Evolutionary conservation across 2,113 vertebrate species (phyloP).

Genomic region (Odontesthes bonariensis): DNA sequence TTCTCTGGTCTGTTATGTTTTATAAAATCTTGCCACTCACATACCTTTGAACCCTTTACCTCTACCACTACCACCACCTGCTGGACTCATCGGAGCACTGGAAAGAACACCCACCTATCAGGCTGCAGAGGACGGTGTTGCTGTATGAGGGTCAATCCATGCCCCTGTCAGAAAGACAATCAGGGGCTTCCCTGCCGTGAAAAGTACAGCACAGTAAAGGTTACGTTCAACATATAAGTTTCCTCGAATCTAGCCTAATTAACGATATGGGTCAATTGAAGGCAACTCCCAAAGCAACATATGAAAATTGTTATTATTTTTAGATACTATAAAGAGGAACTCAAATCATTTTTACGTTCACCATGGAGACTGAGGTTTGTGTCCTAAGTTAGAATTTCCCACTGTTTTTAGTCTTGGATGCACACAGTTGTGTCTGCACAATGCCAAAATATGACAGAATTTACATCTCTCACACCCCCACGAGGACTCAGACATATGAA

Average conservation of each 20-base stretch:
- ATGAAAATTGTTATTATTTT: not conserved
- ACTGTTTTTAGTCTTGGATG: too few species aligned
- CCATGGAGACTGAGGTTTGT: not conserved
- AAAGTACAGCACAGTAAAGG: not conserved
- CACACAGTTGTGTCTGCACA: too few species aligned
- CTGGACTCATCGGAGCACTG: slow-evolving; percentile 28
- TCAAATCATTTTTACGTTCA: not conserved
- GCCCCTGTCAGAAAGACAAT: slow-evolving; percentile 21
- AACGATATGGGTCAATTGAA: not conserved
- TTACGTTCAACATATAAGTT: not conserved
- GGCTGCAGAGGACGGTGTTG: slow-evolving; percentile 58
- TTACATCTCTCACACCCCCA: too few species aligned
- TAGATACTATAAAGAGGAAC: too few species aligned
- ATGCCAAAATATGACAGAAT: too few species aligned
- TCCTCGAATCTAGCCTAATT: too few species aligned
- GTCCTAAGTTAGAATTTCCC: not conserved
- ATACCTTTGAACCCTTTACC: slow-evolving; percentile 21
- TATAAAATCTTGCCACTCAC: slow-evolving; percentile 32
- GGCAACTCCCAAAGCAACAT: too few species aligned
- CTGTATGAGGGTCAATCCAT: slow-evolving; percentile 68
- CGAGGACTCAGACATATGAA: too few species aligned
- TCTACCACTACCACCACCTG: slow-evolving; percentile 54
- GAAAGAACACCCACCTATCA: slow-evolving; percentile 60
- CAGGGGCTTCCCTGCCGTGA: not conserved
- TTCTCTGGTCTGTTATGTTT: not conserved